phyloP scores from a whole-genome alignment of 2,888 invertebrate species.

The Metalampra italica region DNA sequence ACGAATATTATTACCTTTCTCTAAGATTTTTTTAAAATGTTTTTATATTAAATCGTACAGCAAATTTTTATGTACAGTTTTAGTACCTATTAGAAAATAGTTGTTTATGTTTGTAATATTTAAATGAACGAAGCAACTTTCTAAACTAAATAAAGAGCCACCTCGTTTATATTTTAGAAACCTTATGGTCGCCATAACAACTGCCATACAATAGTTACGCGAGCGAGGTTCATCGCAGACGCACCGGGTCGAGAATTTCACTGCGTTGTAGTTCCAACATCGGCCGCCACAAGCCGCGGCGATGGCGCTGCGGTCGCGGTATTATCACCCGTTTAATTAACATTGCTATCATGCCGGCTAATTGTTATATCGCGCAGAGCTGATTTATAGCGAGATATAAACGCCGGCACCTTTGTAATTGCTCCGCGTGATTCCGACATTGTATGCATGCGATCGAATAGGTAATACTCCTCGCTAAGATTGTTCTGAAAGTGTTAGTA shows the following conservation, averaged over 20 bases:
- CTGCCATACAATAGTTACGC: too few relatives aligned
- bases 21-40: too few relatives aligned
- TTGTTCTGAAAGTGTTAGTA: background rate
- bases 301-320: constrained; percentile 41
- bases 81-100: too few relatives aligned
- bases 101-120: too few relatives aligned
- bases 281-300: constrained; percentile 26
- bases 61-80: too few relatives aligned
- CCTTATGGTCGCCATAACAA: too few relatives aligned
- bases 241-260: background rate
- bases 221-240: too few relatives aligned
- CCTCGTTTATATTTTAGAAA: too few relatives aligned
- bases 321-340: constrained; percentile 75
- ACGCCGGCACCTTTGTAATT: constrained; percentile 75
- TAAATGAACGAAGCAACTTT: too few relatives aligned
- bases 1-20: too few relatives aligned
- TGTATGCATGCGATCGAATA: constrained; percentile 52
- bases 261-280: constrained; percentile 30
- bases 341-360: constrained; percentile 77
- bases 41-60: too few relatives aligned
- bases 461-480: background rate
- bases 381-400: constrained; percentile 73
- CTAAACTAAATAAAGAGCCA: too few relatives aligned
- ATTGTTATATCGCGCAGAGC: constrained; percentile 77
- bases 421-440: constrained; percentile 58